A percentile compares a stretch with the other conserved stretches of the same genome.
phyloP scores from a whole-genome alignment of 2,888 invertebrate genomes.

The Eupithecia tripunctaria region DNA sequence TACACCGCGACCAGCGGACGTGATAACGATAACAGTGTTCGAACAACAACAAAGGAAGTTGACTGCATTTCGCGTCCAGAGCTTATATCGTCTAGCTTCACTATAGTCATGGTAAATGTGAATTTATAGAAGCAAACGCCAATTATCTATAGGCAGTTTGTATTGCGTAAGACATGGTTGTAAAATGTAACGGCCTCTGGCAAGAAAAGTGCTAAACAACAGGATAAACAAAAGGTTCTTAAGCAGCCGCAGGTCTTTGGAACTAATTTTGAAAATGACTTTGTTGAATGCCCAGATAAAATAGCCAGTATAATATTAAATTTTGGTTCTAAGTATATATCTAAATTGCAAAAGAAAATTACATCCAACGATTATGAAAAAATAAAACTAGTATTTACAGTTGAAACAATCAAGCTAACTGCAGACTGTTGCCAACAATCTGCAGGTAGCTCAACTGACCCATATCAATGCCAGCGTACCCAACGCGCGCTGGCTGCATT shows the following conservation, averaged over 20 bases:
- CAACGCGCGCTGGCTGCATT: too few relatives aligned
- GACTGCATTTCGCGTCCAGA: slow-evolving; percentile 13
- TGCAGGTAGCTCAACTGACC: too few relatives aligned
- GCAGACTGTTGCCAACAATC: too few relatives aligned
- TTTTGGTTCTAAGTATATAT: too few relatives aligned
- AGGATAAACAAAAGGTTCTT: slow-evolving; percentile 40
- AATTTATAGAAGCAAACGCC: slow-evolving; percentile 26
- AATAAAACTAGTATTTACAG: too few relatives aligned
- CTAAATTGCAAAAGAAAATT: too few relatives aligned
- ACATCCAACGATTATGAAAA: too few relatives aligned
- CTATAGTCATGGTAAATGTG: slow-evolving; percentile 11
- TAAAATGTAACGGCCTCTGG: slow-evolving; percentile 37
- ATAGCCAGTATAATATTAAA: too few relatives aligned
- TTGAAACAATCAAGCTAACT: too few relatives aligned
- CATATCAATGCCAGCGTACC: too few relatives aligned
- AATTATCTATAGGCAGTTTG: slow-evolving; percentile 23
- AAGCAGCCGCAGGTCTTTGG: slow-evolving; percentile 27
- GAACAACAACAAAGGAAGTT: not conserved
- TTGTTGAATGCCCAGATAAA: not conserved
- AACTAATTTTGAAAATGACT: not conserved
- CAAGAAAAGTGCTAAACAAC: slow-evolving; percentile 39
- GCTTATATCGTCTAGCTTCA: slow-evolving; percentile 1
- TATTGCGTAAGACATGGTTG: slow-evolving; percentile 31
- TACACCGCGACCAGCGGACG: not conserved
- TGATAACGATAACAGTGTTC: not conserved